Evolutionary conservation across 1,140 invertebrate genomes (phyloP), one percentile per base, ranked within the genome.

Genomic region (Metaphire vulgaris): DNA sequence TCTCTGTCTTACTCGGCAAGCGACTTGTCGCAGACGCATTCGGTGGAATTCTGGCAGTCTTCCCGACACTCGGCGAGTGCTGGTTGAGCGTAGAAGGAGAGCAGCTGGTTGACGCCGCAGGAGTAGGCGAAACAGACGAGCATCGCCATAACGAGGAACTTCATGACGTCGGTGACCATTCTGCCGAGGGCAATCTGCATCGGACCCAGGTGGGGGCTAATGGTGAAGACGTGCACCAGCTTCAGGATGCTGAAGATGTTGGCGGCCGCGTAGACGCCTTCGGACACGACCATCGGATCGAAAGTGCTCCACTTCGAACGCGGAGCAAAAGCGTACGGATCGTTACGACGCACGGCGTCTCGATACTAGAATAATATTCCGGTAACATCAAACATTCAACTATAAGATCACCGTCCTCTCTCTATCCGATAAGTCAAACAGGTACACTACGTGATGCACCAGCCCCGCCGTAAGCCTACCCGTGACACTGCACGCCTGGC

Each of bases 131-230:
- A 98, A n/a, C 98, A 89, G 0, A 98, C 95, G 29, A 99, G 88
- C 56, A 96, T 91, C 86, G 95, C 97, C 73, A 99, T 89, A 81
- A 97, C 94, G 85, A 95, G 79, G 87, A 98, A 99, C 86, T 98
- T 98, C 88, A 98, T 92, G 71, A 98, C 98, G 85, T 99, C 96
- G 88, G 96, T 92, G 75, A 98, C 94, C 96, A 99, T 98, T 79
- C 95, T 89, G 71, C 94, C 97, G 29, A 98, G 89, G 12, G 95
- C 97, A 70, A 99, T 97, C 89, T 99, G 97, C 74, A 99, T 89
- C 76, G 97, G 96, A 76, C 97, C 97, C 83, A 99, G 88, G 87
- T 98, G 94, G 31, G 97, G 96, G 89, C 98, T 99, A 72, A 99
- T 95, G 70, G 96, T 98, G 88, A 99, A 99, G 86, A 99, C 98